Evolutionary conservation across 2,888 invertebrate species (phyloP), one percentile per base, ranked within the genome.

Genomic region (Rugalucina vietnamica): DNA sequence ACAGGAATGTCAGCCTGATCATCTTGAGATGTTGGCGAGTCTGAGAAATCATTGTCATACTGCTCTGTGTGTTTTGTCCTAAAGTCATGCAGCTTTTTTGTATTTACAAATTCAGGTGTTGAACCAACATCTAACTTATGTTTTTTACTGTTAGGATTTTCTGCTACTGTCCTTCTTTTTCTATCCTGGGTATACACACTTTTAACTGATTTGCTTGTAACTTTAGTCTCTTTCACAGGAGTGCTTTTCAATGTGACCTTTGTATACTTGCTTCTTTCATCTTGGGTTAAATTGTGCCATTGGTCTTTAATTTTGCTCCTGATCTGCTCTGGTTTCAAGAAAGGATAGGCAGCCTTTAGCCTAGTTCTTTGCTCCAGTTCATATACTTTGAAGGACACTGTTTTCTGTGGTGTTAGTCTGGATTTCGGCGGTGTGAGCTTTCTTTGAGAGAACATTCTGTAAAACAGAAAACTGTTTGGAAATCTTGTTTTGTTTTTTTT

Each of bases 321-420:
- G 21, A 93, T 92, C 69, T 93, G 93, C 27, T 88, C 88, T 65
- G 87, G 86, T 34, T 90, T 89, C 4, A 93, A 84, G 50, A 93
- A 93, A 18, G 93, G 91, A 76, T 92, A 93, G 10, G 77, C 43
- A 12, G 88, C 71, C 65, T 85, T 87, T 39, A 92, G 77, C 54
- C 80, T 87, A 18, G 76, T 57, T 84, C 88, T 91, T 73, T 91
- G 85, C 74, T 89, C 72, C 39, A 72, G 24, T 43, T 72, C n/a
- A 39, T 43, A 72, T 34, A 72, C 39, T n/a, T 39, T 72, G 43
- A 72, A 72, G 43, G 43, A 43, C 14, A 72, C 72, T n/a, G 49
- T 29, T 72, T 72, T 72, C 27, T 72, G 43, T 29, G 72, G 72
- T n/a, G 39, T 39, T 34, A 37, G 39, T 29, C 32, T 70, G 14